A percentile compares a stretch with the other conserved stretches of the same genome.
phyloP scores from a whole-genome alignment of 92 coral and sea anemone genomes.

The Epizoanthus rinbou region DNA sequence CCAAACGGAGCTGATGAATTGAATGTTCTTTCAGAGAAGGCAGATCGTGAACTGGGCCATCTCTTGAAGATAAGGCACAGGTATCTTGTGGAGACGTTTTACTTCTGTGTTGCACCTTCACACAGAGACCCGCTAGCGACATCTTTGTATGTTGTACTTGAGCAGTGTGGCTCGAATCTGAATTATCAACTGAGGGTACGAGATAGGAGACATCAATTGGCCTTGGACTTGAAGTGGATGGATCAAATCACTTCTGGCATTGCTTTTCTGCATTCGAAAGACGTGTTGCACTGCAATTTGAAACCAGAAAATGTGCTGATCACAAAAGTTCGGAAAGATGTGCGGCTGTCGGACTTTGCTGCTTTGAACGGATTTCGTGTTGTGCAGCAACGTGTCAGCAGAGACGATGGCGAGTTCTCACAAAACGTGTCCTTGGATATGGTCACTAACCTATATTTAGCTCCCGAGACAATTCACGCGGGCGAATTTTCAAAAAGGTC shows the following conservation, averaged over 20 bases:
- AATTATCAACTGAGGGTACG: neutral
- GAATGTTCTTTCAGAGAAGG: too few species aligned
- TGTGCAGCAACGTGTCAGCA: neutral
- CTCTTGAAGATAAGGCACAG: neutral
- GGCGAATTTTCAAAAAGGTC: neutral
- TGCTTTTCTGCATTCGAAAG: neutral
- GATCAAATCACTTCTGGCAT: neutral
- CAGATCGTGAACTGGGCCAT: neutral
- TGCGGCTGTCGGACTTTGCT: slow-evolving; percentile 15
- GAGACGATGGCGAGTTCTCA: neutral
- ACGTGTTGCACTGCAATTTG: slow-evolving; percentile 1
- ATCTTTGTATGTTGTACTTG: neutral
- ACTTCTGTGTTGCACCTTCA: neutral
- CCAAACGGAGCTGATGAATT: neutral
- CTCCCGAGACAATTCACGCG: slow-evolving; percentile 2
- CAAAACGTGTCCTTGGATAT: neutral
- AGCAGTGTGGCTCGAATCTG: neutral
- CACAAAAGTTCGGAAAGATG: neutral
- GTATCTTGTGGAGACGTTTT: neutral
- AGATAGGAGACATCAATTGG: neutral
- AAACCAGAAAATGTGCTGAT: slow-evolving; percentile 7
- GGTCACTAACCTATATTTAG: neutral
- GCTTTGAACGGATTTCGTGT: slow-evolving; percentile 1
- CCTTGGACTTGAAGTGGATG: slow-evolving; percentile 1
- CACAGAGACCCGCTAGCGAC: neutral